Evolutionary conservation across 1,140 invertebrate species (phyloP), one percentile per base, ranked within the genome.

Genomic region (Cyclina sinensis): DNA sequence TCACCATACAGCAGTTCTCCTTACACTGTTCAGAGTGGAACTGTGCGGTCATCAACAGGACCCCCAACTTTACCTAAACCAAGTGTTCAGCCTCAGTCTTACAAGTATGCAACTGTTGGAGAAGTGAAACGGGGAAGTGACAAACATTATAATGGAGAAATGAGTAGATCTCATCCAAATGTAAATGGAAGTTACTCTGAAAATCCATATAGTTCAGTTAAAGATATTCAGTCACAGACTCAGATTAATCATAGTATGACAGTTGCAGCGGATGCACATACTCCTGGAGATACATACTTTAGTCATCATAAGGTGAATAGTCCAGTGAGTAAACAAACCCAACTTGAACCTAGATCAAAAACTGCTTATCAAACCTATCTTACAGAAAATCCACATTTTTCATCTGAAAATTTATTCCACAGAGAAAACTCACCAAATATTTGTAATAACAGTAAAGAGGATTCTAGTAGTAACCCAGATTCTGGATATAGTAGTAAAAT

Each of bases 401-500:
- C 68, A 0, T 32, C 12, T 24, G 78, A 88, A n/a, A 86, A 62
- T 78, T 30, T 74, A 30, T 68, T 59, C 46, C 59, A 85, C n/a
- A 43, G 89, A 35, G 84, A 90, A 59, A 82, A 70, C 70, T 81
- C 85, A n/a, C 79, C 84, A 14, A 90, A 90, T 37, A 87, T 81
- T 18, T 83, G 84, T 46, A 90, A 86, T 48, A 90, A 88, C 68
- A 81, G 91, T 80, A 88, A 88, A 87, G 89, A 94, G 74, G 93
- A 94, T 76, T 94, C 92, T n/a, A 94, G 94, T 87, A 95, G 94
- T 84, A 95, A 95, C 81, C 94, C 93, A 18, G 94, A 95, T 65
- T 94, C 93, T 24, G 94, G 94, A 3, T 95, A 95, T 82, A 94
- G 93, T 80, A 94, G 94, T 88, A 92, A 92, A 73, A 93, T 93